Conservation (phyloP, 92 coral and sea anemone genomes). For the Desmophyllum pertusum region DNA sequence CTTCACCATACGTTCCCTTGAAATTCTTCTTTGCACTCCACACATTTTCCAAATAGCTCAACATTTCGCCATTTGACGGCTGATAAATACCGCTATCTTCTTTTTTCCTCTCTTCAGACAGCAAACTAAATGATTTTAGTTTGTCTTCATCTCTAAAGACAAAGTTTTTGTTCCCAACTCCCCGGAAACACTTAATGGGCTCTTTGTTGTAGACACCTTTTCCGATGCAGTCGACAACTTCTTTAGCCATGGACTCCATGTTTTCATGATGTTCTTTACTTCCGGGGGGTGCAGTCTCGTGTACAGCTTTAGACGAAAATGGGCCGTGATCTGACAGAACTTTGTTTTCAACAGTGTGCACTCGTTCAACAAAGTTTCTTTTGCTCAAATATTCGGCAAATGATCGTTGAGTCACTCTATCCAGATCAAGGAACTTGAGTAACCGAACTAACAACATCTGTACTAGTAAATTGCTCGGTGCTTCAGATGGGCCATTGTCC, state of each 20-base stretch:
- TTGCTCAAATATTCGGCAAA: constrained; percentile 60
- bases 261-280: constrained; percentile 39
- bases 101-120: constrained; percentile 44
- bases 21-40: constrained; percentile 39
- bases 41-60: constrained; percentile 24
- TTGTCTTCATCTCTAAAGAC: constrained; percentile 29
- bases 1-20: constrained; percentile 35
- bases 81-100: constrained; percentile 23
- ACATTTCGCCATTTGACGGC: neutral
- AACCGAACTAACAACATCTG: constrained; percentile 36
- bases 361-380: constrained; percentile 50
- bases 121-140: constrained; percentile 16
- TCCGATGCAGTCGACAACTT: constrained; percentile 26
- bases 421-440: constrained; percentile 32
- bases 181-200: constrained; percentile 19
- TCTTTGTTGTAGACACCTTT: constrained; percentile 28
- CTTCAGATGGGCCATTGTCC: constrained; percentile 46
- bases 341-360: constrained; percentile 46
- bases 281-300: constrained; percentile 47
- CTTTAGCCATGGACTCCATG: constrained; percentile 32
- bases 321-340: constrained; percentile 41
- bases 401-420: constrained; percentile 35
- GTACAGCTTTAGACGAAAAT: constrained; percentile 22
- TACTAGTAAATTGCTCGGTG: constrained; percentile 42
- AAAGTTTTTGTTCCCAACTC: constrained; percentile 37